These are phyloP conservation scores for Ennomos fuscantarius DNA, from an alignment of 2,888 invertebrate genomes.

Conservation along the genomic window DNA sequence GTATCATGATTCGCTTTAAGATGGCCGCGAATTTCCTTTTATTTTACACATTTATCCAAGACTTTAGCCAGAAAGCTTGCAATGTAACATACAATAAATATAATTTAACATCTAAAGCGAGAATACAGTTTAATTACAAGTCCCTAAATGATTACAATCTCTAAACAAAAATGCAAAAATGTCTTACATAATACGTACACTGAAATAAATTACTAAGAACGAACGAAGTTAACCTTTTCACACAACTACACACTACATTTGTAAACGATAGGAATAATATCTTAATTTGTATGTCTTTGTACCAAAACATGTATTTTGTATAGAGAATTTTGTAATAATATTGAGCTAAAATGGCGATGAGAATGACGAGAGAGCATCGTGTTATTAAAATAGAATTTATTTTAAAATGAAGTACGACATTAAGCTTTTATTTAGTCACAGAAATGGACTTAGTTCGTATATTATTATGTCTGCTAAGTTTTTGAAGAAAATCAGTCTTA, in stretches of 20 bases:
- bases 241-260: constrained; percentile 66
- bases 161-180: constrained; percentile 76
- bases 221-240: constrained; percentile 53
- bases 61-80: constrained; percentile 45
- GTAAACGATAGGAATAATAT: constrained; percentile 77
- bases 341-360: constrained; percentile 58
- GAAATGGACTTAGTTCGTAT: not conserved
- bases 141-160: constrained; percentile 67
- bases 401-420: constrained; percentile 27
- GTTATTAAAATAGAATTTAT: constrained; percentile 3
- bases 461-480: too few species aligned
- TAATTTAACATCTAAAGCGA: constrained; percentile 64
- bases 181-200: constrained; percentile 52
- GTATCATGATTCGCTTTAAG: constrained; percentile 6
- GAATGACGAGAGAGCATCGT: constrained; percentile 63
- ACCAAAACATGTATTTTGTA: constrained; percentile 73
- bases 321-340: constrained; percentile 54
- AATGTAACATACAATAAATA: constrained; percentile 44
- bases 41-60: constrained; percentile 26
- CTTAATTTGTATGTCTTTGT: constrained; percentile 83
- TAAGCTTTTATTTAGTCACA: constrained; percentile 10
- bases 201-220: constrained; percentile 77
- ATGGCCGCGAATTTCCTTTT: constrained; percentile 25
- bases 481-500: too few species aligned
- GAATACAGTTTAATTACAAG: constrained; percentile 62